Conservation (phyloP, 1,140 invertebrate species). For the Ceratosolen solmsi region DNA sequence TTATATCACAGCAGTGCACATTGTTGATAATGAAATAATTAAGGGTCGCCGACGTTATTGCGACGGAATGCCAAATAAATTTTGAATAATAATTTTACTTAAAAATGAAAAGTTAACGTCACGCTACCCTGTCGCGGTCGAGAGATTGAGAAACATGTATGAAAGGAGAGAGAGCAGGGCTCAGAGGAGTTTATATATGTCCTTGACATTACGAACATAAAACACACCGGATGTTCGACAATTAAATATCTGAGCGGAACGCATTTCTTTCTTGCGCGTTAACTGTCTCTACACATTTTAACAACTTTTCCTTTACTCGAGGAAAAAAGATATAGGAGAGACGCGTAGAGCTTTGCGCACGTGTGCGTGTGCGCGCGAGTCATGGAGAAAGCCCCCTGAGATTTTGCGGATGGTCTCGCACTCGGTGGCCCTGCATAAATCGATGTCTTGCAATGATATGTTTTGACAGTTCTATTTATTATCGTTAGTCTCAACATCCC, state of each 20-base stretch:
- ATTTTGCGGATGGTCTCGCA: constrained; percentile 7
- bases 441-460: constrained; percentile 21
- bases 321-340: neutral
- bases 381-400: neutral
- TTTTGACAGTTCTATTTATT: neutral
- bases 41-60: neutral
- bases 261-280: neutral
- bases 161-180: neutral
- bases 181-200: neutral
- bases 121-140: no score
- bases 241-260: neutral
- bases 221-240: neutral
- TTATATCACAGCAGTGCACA: no score
- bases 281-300: neutral
- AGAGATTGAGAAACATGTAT: neutral
- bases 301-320: neutral
- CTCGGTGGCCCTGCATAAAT: neutral
- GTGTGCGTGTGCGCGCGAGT: neutral
- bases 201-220: neutral
- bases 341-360: neutral
- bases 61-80: neutral
- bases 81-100: neutral
- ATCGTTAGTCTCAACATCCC: neutral
- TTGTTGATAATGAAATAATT: neutral
- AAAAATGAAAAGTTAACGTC: neutral